phyloP scores from a whole-genome alignment of 1,140 invertebrate species.

The Eriosoma lanigerum region DNA sequence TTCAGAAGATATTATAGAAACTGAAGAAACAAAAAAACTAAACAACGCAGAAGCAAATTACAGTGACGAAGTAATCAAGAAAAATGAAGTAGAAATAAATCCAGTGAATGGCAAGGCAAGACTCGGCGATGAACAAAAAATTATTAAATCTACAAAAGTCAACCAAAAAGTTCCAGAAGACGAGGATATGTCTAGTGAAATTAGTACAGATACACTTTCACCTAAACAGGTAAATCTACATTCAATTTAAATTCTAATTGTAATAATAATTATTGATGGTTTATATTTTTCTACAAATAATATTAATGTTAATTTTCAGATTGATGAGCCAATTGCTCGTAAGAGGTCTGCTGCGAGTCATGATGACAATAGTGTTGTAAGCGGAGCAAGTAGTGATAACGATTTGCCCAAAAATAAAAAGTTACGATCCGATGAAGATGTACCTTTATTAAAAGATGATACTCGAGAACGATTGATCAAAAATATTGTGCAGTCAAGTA shows the following conservation, averaged over 20 bases:
- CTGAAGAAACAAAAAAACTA: not conserved
- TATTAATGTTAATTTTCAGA: constrained; percentile 5
- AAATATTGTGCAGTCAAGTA: constrained; percentile 41
- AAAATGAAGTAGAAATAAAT: not conserved
- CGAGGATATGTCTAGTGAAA: constrained; percentile 41
- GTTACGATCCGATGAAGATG: constrained; percentile 27
- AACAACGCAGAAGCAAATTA: constrained; percentile 7
- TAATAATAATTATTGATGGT: too few relatives aligned
- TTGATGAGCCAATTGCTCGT: constrained; percentile 38
- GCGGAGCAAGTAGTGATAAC: constrained; percentile 46
- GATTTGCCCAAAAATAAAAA: constrained; percentile 44
- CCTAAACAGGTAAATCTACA: constrained; percentile 24
- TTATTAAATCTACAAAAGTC: constrained; percentile 4
- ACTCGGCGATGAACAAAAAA: constrained; percentile 18
- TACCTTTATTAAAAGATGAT: constrained; percentile 38
- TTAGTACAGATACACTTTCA: constrained; percentile 40
- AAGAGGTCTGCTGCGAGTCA: constrained; percentile 47
- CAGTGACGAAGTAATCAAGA: not conserved
- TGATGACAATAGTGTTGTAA: constrained; percentile 44
- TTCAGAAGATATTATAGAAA: not conserved
- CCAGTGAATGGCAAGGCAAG: not conserved
- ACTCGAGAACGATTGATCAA: constrained; percentile 41
- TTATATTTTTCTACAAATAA: too few relatives aligned
- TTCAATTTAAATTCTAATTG: not conserved
- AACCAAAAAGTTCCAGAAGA: not conserved